These are phyloP conservation scores for Crotalus helleri DNA, from an alignment of 2,113 vertebrate species.

Conservation along the genomic window DNA sequence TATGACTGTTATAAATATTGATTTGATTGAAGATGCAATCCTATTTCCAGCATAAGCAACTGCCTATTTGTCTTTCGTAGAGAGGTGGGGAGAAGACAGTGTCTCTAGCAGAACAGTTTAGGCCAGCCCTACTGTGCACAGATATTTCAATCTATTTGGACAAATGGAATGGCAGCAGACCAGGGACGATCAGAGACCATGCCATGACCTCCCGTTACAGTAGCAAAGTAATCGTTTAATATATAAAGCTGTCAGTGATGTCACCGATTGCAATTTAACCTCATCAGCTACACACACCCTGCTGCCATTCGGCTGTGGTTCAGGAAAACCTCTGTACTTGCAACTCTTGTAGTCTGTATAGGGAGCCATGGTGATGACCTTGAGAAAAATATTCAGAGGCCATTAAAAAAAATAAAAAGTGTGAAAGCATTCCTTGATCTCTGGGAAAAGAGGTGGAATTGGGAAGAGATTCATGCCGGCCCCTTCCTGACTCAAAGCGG, in stretches of 20 bases:
- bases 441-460: background rate
- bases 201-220: background rate
- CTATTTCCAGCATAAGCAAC: background rate
- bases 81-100: background rate
- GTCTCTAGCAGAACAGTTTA: background rate
- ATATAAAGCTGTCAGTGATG: background rate
- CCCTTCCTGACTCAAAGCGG: background rate
- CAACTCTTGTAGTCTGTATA: background rate
- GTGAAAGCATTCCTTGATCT: background rate
- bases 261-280: background rate
- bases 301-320: background rate
- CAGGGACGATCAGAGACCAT: background rate
- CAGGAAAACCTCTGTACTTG: background rate
- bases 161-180: background rate
- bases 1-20: background rate
- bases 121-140: background rate
- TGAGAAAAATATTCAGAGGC: background rate
- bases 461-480: background rate
- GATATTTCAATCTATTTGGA: background rate
- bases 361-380: background rate
- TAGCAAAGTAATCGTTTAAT: background rate
- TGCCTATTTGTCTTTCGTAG: background rate
- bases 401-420: background rate
- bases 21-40: background rate
- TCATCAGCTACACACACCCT: background rate